A percentile compares a stretch with the other conserved stretches of the same genome.
Evolutionary conservation across 1,140 invertebrate genomes (phyloP).

Genomic region (Sinella curviseta): DNA sequence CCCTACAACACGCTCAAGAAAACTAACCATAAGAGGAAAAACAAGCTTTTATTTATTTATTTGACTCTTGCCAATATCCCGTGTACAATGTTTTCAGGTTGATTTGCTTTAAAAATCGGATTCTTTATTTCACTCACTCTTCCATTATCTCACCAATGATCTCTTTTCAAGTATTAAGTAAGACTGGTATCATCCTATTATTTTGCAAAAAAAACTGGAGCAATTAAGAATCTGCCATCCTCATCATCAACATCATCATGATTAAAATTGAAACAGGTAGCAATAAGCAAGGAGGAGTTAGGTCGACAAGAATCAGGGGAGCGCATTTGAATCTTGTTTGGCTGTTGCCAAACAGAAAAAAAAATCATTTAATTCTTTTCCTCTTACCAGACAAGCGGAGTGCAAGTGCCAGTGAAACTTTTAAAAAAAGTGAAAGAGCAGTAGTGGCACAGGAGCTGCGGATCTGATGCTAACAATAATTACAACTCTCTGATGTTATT

Average conservation of each 20-base stretch:
- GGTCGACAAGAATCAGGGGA: not conserved
- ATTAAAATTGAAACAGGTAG: constrained; percentile 18
- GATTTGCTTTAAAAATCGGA: not conserved
- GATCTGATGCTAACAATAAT: not conserved
- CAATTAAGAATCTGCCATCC: constrained; percentile 18
- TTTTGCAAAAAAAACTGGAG: constrained; percentile 21
- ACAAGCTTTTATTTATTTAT: not conserved
- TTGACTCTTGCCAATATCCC: not conserved
- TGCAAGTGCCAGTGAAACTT: not conserved
- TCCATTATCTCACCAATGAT: not conserved
- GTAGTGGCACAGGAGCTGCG: not conserved
- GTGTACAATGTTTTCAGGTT: not conserved
- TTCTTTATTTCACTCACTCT: not conserved
- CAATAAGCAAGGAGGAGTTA: not conserved
- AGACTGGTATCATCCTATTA: not conserved
- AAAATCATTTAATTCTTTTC: not conserved
- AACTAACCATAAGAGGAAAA: not conserved
- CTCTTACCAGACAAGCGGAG: not conserved
- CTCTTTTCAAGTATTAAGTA: not conserved
- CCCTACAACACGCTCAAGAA: no score
- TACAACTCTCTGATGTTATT: not conserved
- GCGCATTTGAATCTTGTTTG: not conserved
- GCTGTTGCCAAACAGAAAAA: constrained; percentile 12
- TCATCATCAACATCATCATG: constrained; percentile 1
- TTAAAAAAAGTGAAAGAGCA: no score